Base-by-base conservation (phyloP, 2,113 vertebrate species). In the Chamaea fasciata region DNA sequence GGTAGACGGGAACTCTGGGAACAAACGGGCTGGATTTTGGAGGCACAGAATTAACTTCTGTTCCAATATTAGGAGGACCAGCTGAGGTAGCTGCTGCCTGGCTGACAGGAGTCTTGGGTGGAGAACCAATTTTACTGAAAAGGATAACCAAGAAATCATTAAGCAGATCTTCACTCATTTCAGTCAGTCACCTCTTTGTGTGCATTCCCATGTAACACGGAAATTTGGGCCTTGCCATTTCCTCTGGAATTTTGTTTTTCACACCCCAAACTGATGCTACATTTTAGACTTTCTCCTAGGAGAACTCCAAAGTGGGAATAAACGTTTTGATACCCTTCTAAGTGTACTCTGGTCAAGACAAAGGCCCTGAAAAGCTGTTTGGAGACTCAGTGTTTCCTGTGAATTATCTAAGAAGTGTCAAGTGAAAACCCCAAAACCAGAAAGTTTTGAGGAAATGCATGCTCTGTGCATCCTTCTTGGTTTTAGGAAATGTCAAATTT, bases 101-200 rank as follows among this genome's bases (percentile, higher is more conserved):
- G 97, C 97, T 99, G 96, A 98, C 98, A 63, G 98, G 98, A 91
- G 98, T 98, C 97, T 98, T 99, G 75, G 98, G 98, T 94, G 99
- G 99, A 94, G 98, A 99, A 90, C 98, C 97, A 74, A 98, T 97
- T 98, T 98, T 98, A 97, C 98, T 98, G 88, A 59, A 87, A 97
- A 95, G 81, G 83, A 97, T 92, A 86, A 96, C 26, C 93, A 87
- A 96, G 52, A 86, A 70, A 92, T 30, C n/a, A 42, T 96, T 88
- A 82, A 83, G 15, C 26, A 88, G 7, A 76, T 84, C 26, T 75
- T 80, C 21, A 64, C 23, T 83, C 75, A 56, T 22, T 90, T 68
- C 60, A 73, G 11, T 89, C 19, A 56, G 35, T 52, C 44, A 64
- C 5, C 64, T 73, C 35, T 46, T 46, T 0, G 0, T 23, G 37